These are phyloP conservation scores for Tachycineta bicolor DNA, from an alignment of 2,113 vertebrate species.

Conservation along the genomic window DNA sequence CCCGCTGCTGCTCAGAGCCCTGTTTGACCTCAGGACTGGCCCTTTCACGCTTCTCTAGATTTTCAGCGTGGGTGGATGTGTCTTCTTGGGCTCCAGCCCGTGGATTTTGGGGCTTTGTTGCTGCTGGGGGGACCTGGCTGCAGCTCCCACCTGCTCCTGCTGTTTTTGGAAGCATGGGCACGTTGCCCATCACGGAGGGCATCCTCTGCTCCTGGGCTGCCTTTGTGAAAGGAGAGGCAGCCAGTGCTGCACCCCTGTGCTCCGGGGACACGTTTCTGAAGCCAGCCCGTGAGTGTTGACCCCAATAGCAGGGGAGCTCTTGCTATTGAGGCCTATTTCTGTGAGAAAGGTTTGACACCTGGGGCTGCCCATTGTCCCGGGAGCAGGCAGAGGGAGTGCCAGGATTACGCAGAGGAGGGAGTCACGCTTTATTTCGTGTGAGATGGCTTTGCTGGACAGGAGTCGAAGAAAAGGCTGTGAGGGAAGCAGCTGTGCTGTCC, in stretches of 20 bases:
- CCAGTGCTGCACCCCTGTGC: accelerated
- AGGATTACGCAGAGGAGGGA: not conserved
- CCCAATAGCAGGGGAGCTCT: accelerated
- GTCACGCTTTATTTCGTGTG: accelerated
- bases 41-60: accelerated
- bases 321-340: not conserved
- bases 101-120: not conserved
- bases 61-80: accelerated
- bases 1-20: not conserved
- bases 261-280: accelerated
- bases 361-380: not conserved
- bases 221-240: not conserved
- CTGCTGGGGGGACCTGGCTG: not conserved
- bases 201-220: not conserved
- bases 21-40: not conserved
- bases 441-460: not conserved
- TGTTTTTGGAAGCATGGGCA: accelerated
- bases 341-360: not conserved
- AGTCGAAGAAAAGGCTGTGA: not conserved
- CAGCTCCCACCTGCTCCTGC: accelerated
- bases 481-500: not conserved
- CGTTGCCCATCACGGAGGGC: accelerated
- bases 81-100: not conserved
- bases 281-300: not conserved
- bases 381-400: not conserved